Evolutionary conservation across 1,140 invertebrate genomes (phyloP), one percentile per base, ranked within the genome.

Genomic region (Ganaspis sp.): DNA sequence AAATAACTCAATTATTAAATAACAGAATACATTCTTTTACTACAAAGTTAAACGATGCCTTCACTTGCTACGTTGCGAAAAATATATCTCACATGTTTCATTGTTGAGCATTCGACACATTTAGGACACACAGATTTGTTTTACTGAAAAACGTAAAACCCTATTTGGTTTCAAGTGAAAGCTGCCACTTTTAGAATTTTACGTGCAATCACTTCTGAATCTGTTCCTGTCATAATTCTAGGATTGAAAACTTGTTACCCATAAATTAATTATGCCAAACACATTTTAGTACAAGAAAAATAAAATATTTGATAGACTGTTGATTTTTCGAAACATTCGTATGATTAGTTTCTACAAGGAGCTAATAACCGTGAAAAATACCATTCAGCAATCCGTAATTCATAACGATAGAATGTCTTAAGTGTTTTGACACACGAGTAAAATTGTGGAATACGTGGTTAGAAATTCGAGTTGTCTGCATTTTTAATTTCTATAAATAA

Each of bases 401-500:
- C 6, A 6, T 34, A 3, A 34, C 6, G 29, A 34, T 34, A 6
- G 29, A 34, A 34, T 2, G 29, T 34, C 6, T 6, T 6, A 34
- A 34, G 29, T 34, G 29, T 34, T 34, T 34, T 34, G 29, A 34
- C 12, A 11, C 1, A 40, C 8, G 38, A 12, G 8, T 40, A 40
- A 40, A 40, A 40, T 11, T 11, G 38, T 40, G 1, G 38, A 40
- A 40, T 40, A 40, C 38, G 38, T 4, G 21, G 26, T 64, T 29
- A 15, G 26, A 29, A 29, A 29, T 64, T 29, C 12, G 23, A 64
- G 23, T 11, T 29, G 23, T 8, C 4, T 29, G 23, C 26, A 64
- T 8, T 64, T 26, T 64, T 29, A 64, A 64, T 64, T 64, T 64
- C 58, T 64, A 64, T 34, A 64, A 64, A 64, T 64, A 64, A 64